Base-by-base conservation (phyloP, 2,797 vertebrate species). In the Ceryle rudis region DNA sequence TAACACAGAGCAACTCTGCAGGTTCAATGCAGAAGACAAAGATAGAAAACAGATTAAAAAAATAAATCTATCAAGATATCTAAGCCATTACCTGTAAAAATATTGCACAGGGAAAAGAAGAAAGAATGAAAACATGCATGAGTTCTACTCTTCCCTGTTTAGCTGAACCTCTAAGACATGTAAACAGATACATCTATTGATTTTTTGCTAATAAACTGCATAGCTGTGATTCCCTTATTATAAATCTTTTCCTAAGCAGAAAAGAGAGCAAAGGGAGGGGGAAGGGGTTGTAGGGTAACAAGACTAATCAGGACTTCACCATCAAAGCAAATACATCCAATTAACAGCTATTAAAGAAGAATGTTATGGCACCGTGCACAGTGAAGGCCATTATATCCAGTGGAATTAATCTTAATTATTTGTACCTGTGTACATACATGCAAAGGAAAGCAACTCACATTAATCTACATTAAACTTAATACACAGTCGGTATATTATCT, bases 341-440 rank as follows among this genome's bases (percentile, higher is more conserved):
- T 99, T 98, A 98, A 95, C 96, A 93, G 96, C 95, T 96, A 98
- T 98, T 98, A 98, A 98, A 96, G 98, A 96, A 95, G 96, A 95
- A 96, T 96, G 96, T 98, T 98, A 98, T 98, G 98, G 97, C 98
- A 98, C 97, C 18, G 88, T 97, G 97, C 98, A 98, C 98, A 99
- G 96, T 98, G 98, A 98, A 98, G 98, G 97, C 97, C 97, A 98
- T 97, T 97, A 98, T 97, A 98, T 97, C 96, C 95, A 75, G 95
- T 91, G 96, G 98, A 99, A 99, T 98, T 99, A 98, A 98, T 98
- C 98, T 98, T 99, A 98, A 99, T 99, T 99, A 99, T 97, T 97
- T 97, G 98, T 98, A 97, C 97, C 98, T 97, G 97, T 97, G 97
- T 97, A 98, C 93, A 98, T 97, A 98, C 98, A 97, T 98, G 98